These are phyloP conservation scores for Thamnaconus septentrionalis DNA, from an alignment of 2,113 vertebrate genomes.

Conservation along the genomic window DNA sequence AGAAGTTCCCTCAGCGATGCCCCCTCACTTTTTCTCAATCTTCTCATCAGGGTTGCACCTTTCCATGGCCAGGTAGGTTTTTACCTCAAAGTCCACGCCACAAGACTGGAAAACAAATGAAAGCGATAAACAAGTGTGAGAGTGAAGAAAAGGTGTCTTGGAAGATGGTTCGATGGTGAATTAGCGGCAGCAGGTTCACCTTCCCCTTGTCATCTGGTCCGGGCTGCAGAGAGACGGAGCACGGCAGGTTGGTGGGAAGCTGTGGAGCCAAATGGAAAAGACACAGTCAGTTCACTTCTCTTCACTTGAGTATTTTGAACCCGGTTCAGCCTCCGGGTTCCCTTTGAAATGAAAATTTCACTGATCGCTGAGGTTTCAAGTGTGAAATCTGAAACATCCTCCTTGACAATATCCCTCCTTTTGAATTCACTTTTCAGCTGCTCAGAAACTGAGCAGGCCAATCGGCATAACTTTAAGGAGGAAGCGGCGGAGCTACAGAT, in stretches of 20 bases:
- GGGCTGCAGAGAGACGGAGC: conserved; percentile 77
- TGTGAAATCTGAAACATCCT: no score
- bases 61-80: conserved; percentile 79
- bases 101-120: conserved; percentile 77
- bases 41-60: conserved; percentile 85
- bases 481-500: conserved; percentile 56
- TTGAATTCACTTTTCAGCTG: no score
- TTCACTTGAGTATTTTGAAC: neutral
- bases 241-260: conserved; percentile 76
- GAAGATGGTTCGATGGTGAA: neutral
- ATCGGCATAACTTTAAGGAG: conserved; percentile 5
- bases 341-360: no score
- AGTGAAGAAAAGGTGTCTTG: no score
- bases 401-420: no score
- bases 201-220: conserved; percentile 75
- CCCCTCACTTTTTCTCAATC: conserved; percentile 84
- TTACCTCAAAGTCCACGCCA: conserved; percentile 91
- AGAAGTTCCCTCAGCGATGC: neutral
- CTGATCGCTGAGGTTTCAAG: no score
- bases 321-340: no score
- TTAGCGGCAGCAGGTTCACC: conserved; percentile 37
- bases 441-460: no score
- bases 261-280: conserved; percentile 26
- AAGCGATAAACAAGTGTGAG: neutral
- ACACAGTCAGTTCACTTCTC: neutral